phyloP scores from a whole-genome alignment of 2,113 vertebrate genomes.

The Anolis sagrei region DNA sequence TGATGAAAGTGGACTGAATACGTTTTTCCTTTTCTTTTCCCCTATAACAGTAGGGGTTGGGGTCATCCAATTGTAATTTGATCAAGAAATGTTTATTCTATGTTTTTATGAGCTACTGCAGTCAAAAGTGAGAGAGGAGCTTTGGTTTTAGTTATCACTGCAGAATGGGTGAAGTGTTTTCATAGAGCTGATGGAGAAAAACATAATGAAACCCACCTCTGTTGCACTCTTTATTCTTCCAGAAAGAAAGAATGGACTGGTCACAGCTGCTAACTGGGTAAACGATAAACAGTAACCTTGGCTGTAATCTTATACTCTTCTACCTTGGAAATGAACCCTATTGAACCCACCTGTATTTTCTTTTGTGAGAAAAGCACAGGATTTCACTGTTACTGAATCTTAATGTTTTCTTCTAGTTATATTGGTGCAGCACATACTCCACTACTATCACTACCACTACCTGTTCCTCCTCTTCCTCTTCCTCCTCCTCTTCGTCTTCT shows the following conservation, averaged over 20 bases:
- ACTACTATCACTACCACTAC: too few species aligned
- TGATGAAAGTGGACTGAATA: background rate
- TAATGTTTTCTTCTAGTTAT: background rate
- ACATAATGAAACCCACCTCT: background rate
- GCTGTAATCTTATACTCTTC: background rate
- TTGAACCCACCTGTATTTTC: background rate
- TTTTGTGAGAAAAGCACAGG: background rate
- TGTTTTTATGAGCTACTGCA: background rate
- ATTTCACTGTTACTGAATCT: background rate
- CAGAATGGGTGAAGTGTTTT: background rate
- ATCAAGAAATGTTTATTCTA: background rate
- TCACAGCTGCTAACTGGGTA: background rate
- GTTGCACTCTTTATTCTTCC: background rate
- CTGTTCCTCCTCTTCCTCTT: too few species aligned
- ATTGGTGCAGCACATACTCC: background rate
- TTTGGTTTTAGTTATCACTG: background rate
- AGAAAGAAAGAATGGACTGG: too few species aligned
- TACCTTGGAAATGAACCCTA: background rate
- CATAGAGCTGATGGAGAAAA: background rate
- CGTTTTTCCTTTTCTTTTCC: background rate
- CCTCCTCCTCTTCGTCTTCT: too few species aligned
- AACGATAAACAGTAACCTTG: background rate
- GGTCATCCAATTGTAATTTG: background rate
- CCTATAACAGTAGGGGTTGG: background rate
- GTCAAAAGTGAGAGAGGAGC: background rate